Evolutionary conservation across 2,888 invertebrate species (phyloP).

Genomic region (Digitonthophagus gazella): DNA sequence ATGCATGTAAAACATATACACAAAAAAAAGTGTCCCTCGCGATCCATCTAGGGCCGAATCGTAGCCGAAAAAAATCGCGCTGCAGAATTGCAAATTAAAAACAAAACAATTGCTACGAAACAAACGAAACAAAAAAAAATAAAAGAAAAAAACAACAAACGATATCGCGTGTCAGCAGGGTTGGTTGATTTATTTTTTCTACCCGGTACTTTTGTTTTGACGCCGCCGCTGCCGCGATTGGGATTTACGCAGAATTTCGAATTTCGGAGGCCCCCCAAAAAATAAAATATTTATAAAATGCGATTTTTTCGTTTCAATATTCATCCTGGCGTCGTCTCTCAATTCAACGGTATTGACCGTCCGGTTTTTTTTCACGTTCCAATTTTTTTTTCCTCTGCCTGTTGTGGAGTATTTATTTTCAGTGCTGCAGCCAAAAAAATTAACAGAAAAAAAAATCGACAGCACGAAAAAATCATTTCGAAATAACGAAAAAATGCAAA

Average conservation of each 20-base stretch:
- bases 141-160: slow-evolving; percentile 15
- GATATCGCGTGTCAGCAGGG: slow-evolving; percentile 35
- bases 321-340: not conserved
- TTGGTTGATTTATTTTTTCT: slow-evolving; percentile 36
- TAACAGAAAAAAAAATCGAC: not conserved
- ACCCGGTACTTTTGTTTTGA: slow-evolving; percentile 15
- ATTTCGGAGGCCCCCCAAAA: not conserved
- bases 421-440: slow-evolving; percentile 1
- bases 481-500: not conserved
- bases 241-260: not conserved
- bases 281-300: slow-evolving; percentile 13
- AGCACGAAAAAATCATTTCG: not conserved
- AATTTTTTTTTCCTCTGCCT: not conserved
- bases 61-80: too few relatives aligned
- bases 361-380: not conserved
- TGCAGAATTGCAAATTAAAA: not conserved
- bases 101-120: slow-evolving; percentile 17
- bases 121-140: slow-evolving; percentile 15
- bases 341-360: not conserved
- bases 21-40: too few relatives aligned
- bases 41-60: too few relatives aligned
- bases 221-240: not conserved
- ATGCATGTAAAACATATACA: too few relatives aligned
- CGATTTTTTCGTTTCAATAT: slow-evolving; percentile 12
- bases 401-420: slow-evolving; percentile 8